A percentile compares a stretch with the other conserved stretches of the same genome.
phyloP scores from a whole-genome alignment of 2,113 vertebrate species.

The Mus pahari region DNA sequence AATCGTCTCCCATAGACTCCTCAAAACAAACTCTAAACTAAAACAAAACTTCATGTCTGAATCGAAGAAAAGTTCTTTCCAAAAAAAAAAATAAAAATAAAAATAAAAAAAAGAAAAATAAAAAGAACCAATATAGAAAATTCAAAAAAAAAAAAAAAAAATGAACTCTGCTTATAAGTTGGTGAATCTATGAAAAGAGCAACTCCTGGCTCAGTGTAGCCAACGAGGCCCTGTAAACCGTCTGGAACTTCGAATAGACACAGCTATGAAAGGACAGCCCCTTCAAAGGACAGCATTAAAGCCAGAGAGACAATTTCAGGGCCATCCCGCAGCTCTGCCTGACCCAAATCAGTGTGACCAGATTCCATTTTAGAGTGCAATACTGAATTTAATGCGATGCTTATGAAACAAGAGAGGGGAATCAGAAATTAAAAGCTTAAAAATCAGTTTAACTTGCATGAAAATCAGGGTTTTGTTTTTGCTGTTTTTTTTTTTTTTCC shows the following conservation, averaged over 20 bases:
- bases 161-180: conserved; percentile 5
- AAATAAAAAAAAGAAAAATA: too few relatives aligned
- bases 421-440: neutral
- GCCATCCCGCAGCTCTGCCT: neutral
- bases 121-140: too few relatives aligned
- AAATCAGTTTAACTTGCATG: neutral
- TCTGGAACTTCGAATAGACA: conserved; percentile 21
- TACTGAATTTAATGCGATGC: neutral
- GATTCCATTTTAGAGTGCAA: neutral
- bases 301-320: neutral
- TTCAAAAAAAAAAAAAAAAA: neutral
- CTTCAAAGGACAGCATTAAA: neutral
- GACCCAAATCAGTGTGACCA: neutral
- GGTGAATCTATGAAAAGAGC: neutral
- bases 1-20: neutral
- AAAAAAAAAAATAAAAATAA: conserved; percentile 19
- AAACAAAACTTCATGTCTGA: conserved; percentile 45
- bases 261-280: conserved; percentile 15
- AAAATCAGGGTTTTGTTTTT: neutral
- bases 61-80: conserved; percentile 7
- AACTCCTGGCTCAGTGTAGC: neutral
- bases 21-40: conserved; percentile 39
- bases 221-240: neutral
- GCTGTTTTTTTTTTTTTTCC: neutral
- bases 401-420: neutral